Conservation (phyloP, 2,797 vertebrate genomes). For the Echeneis naucrates region DNA sequence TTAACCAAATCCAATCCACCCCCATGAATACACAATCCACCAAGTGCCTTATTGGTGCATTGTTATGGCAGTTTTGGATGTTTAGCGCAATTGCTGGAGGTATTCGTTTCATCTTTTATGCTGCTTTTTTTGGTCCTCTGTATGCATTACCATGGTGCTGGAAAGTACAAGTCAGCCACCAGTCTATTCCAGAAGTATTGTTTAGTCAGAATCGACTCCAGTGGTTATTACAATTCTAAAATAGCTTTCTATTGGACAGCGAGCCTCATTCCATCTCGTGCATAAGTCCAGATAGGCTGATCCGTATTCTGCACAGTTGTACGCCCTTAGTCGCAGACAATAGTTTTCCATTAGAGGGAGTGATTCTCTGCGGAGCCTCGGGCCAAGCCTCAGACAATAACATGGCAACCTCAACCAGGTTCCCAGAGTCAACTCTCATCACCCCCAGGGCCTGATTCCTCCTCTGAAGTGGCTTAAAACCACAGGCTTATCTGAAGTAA, state of each 20-base stretch:
- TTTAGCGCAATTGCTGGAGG: constrained; percentile 29
- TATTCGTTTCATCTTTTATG: constrained; percentile 9
- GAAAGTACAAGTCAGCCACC: constrained; percentile 31
- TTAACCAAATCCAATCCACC: constrained; percentile 60
- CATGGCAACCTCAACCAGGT: constrained; percentile 55
- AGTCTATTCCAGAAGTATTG: constrained; percentile 56
- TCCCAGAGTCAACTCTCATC: constrained; percentile 69
- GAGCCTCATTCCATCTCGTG: constrained; percentile 65
- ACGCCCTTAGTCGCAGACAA: constrained; percentile 78
- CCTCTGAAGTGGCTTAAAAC: constrained; percentile 72
- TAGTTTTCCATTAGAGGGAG: constrained; percentile 84
- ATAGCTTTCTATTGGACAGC: constrained; percentile 66
- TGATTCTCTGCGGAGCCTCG: constrained; percentile 72
- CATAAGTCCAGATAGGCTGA: constrained; percentile 71
- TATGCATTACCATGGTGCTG: constrained; percentile 16
- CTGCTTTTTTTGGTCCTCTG: constrained; percentile 27
- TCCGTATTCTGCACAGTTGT: constrained; percentile 64
- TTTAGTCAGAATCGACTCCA: constrained; percentile 74
- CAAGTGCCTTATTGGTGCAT: constrained; percentile 71
- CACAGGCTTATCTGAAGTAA: constrained; percentile 73
- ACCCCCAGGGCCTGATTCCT: constrained; percentile 60
- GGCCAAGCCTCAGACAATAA: constrained; percentile 78
- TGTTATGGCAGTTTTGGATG: constrained; percentile 56
- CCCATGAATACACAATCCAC: constrained; percentile 61
- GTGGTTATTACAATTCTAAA: constrained; percentile 77